Evolutionary conservation across 2,113 vertebrate species (phyloP), one percentile per base, ranked within the genome.

Genomic region (Oryzias woworae): DNA sequence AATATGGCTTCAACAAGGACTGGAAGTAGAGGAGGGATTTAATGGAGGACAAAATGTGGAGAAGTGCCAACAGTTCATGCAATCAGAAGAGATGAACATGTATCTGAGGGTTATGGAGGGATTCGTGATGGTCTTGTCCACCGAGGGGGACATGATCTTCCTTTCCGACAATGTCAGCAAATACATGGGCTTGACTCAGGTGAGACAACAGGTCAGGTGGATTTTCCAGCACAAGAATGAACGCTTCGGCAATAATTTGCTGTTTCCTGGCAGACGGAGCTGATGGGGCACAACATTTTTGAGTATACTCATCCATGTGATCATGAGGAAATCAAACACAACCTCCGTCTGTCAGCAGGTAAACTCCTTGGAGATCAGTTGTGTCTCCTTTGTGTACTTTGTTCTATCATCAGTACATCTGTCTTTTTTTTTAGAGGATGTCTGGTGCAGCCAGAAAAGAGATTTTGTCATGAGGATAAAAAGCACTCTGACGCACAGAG

Each of bases 381-480:
- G 17, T 47, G 12, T 64, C 18, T 56, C 14, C 26, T 8, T 3
- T 23, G 16, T 62, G 20, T 55, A 2, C 7, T 52, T 62, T 49
- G n/a, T 53, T 41, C 23, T 49, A 17, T 8, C 42, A 3, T 66
- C 8, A 6, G 3, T 64, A 18, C 7, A 36, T 14, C 8, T 48
- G 0, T 43, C 3, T 5, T 89, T 49, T 90, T 14, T 17, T 94
- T 90, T 77, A 95, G 94, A 84, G 88, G 72, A 85, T 86, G 91
- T 84, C 90, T 94, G 62, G 71, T 86, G 72, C 82, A 88, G 78
- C n/a, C 90, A 90, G 1, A 93, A 94, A 44, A 90, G 94, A 24
- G 95, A 98, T 85, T 98, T 99, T 78, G 94, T 99, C 76, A 93
- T 98, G 92, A 94, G 97, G 78, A 95, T 99, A 90, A 98, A 98